Percentiles rank a stretch among this genome's conserved stretches.
Evolutionary conservation across 1,140 invertebrate genomes (phyloP).

Genomic region (Drosophila chauvacae): DNA sequence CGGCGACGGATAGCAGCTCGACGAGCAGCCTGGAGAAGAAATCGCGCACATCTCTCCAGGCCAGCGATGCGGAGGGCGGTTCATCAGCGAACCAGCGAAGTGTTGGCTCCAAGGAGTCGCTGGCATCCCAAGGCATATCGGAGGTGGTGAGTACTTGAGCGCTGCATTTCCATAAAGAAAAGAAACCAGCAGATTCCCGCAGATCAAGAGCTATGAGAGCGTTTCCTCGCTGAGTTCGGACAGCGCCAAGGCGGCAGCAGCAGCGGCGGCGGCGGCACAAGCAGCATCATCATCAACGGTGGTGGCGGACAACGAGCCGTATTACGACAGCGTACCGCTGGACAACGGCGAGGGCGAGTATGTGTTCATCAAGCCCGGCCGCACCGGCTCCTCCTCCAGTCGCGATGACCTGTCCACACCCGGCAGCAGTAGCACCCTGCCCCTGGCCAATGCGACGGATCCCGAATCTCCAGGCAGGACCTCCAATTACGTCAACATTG

Average conservation of each 20-base stretch:
- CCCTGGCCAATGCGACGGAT: slow-evolving; percentile 85
- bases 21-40: slow-evolving; percentile 82
- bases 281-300: slow-evolving; percentile 28
- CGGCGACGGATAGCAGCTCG: slow-evolving; percentile 72
- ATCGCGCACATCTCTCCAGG: slow-evolving; percentile 69
- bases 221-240: slow-evolving; percentile 86
- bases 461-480: slow-evolving; percentile 90
- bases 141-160: slow-evolving; percentile 70
- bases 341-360: slow-evolving; percentile 92
- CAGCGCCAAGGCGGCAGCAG: slow-evolving; percentile 68
- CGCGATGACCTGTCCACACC: slow-evolving; percentile 87
- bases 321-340: slow-evolving; percentile 92
- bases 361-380: slow-evolving; percentile 89
- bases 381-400: slow-evolving; percentile 86
- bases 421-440: slow-evolving; percentile 88
- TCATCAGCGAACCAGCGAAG: slow-evolving; percentile 42
- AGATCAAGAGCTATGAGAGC: slow-evolving; percentile 88
- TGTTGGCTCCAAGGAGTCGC: slow-evolving; percentile 80
- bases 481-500: slow-evolving; percentile 95
- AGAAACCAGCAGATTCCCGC: neutral
- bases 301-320: slow-evolving; percentile 87
- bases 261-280: slow-evolving; percentile 23
- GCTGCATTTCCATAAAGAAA: neutral
- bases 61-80: slow-evolving; percentile 62
- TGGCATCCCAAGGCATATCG: slow-evolving; percentile 82